Evolutionary conservation across 1,140 invertebrate species (phyloP).

Genomic region (Bombus difficillimus): DNA sequence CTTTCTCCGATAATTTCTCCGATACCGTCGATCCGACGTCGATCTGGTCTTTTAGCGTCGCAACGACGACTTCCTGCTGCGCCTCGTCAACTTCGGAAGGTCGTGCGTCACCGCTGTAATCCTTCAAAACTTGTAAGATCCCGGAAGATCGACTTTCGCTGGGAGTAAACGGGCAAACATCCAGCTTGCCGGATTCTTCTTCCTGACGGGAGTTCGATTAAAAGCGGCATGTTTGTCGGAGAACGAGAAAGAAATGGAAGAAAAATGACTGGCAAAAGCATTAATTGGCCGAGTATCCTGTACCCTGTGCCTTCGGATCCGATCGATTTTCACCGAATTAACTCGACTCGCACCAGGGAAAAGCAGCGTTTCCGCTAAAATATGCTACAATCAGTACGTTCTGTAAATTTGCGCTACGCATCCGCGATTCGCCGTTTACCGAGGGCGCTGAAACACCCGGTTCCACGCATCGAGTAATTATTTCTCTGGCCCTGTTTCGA

Average conservation of each 20-base stretch:
- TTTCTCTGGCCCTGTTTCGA: constrained; percentile 6
- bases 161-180: background rate
- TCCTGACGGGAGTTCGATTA: constrained; percentile 30
- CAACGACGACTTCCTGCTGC: background rate
- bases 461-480: constrained; percentile 33
- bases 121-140: constrained; percentile 30
- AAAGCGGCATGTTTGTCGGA: background rate
- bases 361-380: background rate
- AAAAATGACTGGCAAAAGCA: background rate
- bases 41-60: background rate
- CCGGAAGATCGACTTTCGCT: constrained; percentile 21
- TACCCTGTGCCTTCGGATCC: background rate
- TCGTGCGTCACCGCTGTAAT: constrained; percentile 13
- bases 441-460: background rate
- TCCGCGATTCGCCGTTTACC: background rate
- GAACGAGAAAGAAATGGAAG: background rate
- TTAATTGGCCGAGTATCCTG: background rate
- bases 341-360: background rate
- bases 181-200: background rate
- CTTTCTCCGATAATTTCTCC: background rate
- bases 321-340: constrained; percentile 13
- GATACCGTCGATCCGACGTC: constrained; percentile 20
- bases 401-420: constrained; percentile 30
- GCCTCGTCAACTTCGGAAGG: background rate
- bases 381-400: constrained; percentile 8